Base-by-base conservation (phyloP, 2,797 vertebrate species). In the Eulemur rubriventer region DNA sequence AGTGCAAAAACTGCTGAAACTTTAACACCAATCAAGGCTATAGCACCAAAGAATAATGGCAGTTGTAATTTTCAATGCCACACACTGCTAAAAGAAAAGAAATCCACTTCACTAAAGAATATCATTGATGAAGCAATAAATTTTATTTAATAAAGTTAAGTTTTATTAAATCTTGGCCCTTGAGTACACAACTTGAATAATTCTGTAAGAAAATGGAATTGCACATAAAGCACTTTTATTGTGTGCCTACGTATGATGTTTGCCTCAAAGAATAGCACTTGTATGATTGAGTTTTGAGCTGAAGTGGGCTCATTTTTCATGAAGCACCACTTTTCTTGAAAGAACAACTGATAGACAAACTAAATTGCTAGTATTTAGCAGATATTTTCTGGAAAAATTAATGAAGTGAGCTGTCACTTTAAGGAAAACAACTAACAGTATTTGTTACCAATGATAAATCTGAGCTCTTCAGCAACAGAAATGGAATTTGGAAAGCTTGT, bases 331-430 rank as follows among this genome's bases (percentile, higher is more conserved):
- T 89, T 63, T 78, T 57, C 52, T 50, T 35, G 7, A 52, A 83
- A 94, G 63, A 46, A 35, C n/a, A 46, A 30, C 55, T 67, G 12
- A 52, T 22, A 79, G 43, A 75, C 33, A 55, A 50, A 61, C 11
- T 35, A 88, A 91, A 57, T 59, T 48, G 24, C 12, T 72, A 89
- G 63, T 70, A 89, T 65, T 70, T 65, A 59, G 26, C 38, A 69
- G 48, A 67, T 41, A 87, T 61, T 79, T 78, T 65, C 65, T 80
- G 83, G 33, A 89, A 96, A 96, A 92, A 89, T 57, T 24, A 85
- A 75, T 83, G 33, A 83, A 73, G 13, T 33, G 9, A 83, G 35
- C 43, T 67, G 41, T 91, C 48, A 69, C 48, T 63, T 65, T 67
- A 90, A 95, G 59, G 33, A 92, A 94, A 94, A 82, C n/a, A 89